These are phyloP conservation scores for Trissonchulus latispiculum DNA, from an alignment of 2,888 invertebrate species.

Conservation along the genomic window DNA sequence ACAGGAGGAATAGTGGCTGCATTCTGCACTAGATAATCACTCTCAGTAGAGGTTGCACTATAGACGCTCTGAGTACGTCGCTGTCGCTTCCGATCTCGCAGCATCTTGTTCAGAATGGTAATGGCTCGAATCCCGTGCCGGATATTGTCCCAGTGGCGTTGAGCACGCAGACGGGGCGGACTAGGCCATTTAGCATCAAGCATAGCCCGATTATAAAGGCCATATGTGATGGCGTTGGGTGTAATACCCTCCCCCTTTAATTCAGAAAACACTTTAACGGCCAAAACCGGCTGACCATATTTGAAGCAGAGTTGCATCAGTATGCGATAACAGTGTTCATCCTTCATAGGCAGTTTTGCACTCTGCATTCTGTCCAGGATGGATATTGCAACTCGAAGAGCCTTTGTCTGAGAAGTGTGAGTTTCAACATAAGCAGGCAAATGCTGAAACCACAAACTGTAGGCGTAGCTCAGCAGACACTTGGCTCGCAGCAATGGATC, in stretches of 20 bases:
- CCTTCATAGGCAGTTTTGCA: slow-evolving; percentile 55
- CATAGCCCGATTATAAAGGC: slow-evolving; percentile 68
- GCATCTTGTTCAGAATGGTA: neutral
- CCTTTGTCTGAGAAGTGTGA: slow-evolving; percentile 60
- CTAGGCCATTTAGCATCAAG: slow-evolving; percentile 87
- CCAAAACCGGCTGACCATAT: slow-evolving; percentile 81
- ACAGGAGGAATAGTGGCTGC: neutral
- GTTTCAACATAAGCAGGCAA: slow-evolving; percentile 65
- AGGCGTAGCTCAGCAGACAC: slow-evolving; percentile 49
- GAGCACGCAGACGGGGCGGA: slow-evolving; percentile 61
- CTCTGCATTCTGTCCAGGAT: slow-evolving; percentile 75
- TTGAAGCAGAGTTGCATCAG: slow-evolving; percentile 97
- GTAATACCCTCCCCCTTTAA: slow-evolving; percentile 87
- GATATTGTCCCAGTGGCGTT: slow-evolving; percentile 82
- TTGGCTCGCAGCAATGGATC: slow-evolving; percentile 33
- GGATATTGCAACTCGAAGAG: slow-evolving; percentile 69
- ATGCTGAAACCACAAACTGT: slow-evolving; percentile 84
- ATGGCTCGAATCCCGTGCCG: slow-evolving; percentile 77
- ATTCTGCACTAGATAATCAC: neutral
- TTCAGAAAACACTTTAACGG: slow-evolving; percentile 67
- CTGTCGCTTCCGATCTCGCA: slow-evolving; percentile 2
- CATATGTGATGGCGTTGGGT: slow-evolving; percentile 95
- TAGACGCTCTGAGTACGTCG: slow-evolving; percentile 1
- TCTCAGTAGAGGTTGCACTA: slow-evolving; percentile 3
- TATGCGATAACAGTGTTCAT: slow-evolving; percentile 74